These are phyloP conservation scores for Trissolcus brochymenae DNA, from an alignment of 2,888 invertebrate genomes.

Conservation along the genomic window DNA sequence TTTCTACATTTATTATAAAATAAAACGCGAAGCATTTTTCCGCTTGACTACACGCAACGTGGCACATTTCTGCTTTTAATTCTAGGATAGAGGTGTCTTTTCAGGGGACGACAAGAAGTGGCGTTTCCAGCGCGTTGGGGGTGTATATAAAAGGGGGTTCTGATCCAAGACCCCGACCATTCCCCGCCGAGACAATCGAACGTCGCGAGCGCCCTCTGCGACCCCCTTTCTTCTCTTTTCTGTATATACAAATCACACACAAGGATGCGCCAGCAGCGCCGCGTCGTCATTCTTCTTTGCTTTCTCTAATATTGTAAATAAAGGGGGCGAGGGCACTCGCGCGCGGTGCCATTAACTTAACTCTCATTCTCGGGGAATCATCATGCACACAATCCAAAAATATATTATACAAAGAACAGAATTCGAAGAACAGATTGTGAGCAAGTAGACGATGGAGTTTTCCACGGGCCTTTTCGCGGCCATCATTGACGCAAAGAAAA, in stretches of 20 bases:
- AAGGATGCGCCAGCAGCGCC: conserved; percentile 30
- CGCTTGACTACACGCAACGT: conserved; percentile 64
- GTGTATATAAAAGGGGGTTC: conserved; percentile 66
- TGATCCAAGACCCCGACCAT: conserved; percentile 16
- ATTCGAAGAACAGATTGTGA: not conserved
- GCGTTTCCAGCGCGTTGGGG: conserved; percentile 71
- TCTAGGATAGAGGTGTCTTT: conserved; percentile 66
- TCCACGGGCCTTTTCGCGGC: conserved; percentile 19
- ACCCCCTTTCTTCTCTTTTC: not conserved
- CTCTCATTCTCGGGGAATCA: conserved; percentile 26
- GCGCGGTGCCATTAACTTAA: conserved; percentile 11
- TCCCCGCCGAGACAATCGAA: conserved; percentile 65
- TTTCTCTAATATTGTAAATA: conserved; percentile 29
- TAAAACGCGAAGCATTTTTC: conserved; percentile 63
- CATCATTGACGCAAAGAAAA: conserved; percentile 14
- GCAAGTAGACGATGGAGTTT: conserved; percentile 24
- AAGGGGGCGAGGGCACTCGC: conserved; percentile 22
- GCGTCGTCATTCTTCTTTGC: conserved; percentile 24
- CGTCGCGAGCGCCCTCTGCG: not conserved
- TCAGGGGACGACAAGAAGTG: conserved; percentile 60
- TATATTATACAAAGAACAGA: conserved; percentile 31
- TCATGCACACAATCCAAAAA: not conserved
- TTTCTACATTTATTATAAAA: conserved; percentile 64
- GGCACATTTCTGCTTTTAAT: conserved; percentile 68
- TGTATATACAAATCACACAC: too few relatives aligned